Base-by-base conservation (phyloP, 2,888 invertebrate species). In the Latrodectus elegans region DNA sequence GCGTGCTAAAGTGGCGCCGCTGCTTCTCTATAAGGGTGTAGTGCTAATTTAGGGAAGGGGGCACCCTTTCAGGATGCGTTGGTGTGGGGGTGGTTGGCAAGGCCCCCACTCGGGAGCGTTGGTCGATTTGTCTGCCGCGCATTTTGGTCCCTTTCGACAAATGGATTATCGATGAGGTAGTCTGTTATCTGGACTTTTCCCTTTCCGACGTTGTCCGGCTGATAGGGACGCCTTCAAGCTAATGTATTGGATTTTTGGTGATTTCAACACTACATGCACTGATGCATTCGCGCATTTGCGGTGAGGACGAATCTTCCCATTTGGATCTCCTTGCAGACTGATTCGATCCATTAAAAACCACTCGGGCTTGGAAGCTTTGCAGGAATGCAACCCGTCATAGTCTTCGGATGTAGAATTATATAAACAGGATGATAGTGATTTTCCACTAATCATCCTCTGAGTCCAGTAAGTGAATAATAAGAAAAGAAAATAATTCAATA, bases 1-100 rank as follows among this genome's bases (percentile, higher is more conserved):
- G 84, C 85, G 86, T 87, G 81, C 86, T 81, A 87, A 87, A 87
- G 86, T 87, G 86, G 86, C 86, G 86, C 86, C 86, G 71, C 80
- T 86, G 80, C 80, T 70, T 70, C 85, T 73, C 75, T 71, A 71
- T 60, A 53, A 60, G 72, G 70, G 55, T 80, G 85, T 80, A 77
- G 76, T 76, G 81, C 86, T 87, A 81, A 87, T 87, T 87, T 86
- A 77, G 71, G 64, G 71, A 26, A 68, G 74, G 84, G 79, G 84
- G 17, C 15, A 55, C 64, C 76, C 65, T 49, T n/a, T 60, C 60
- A n/a, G 60, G n/a, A 8, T 60, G 3, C 60, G 38, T 38, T 38
- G 26, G 67, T 8, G 11, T 11, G 67, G 67, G 67, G 67, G 67
- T n/a, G 26, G 67, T 17, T 4, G 17, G 8, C 14, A 60, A 17